Evolutionary conservation across 2,888 invertebrate species (phyloP).

Genomic region (Hypomecis punctinalis): DNA sequence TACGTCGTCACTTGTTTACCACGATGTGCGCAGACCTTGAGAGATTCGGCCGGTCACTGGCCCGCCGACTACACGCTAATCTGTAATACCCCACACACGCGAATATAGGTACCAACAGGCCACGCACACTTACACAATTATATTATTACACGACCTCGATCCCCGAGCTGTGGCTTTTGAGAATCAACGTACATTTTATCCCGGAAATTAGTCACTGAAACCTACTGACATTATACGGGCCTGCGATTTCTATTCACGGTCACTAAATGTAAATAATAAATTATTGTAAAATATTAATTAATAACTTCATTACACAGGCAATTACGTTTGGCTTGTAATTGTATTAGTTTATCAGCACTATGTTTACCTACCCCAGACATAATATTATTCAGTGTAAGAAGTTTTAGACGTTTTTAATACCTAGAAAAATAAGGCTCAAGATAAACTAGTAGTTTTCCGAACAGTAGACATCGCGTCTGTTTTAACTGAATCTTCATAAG

Average conservation of each 20-base stretch:
- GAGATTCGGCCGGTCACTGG: slow-evolving; percentile 83
- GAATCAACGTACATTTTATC: slow-evolving; percentile 53
- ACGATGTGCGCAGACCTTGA: slow-evolving; percentile 80
- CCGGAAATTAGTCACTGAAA: slow-evolving; percentile 59
- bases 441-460: too few relatives aligned
- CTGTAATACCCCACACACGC: slow-evolving; percentile 24
- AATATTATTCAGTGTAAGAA: too few relatives aligned
- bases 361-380: background rate
- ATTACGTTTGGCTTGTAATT: background rate
- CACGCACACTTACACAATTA: slow-evolving; percentile 22
- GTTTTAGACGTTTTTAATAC: too few relatives aligned
- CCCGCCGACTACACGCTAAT: slow-evolving; percentile 50
- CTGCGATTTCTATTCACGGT: slow-evolving; percentile 9
- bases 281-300: background rate
- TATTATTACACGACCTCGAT: slow-evolving; percentile 50
- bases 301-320: background rate
- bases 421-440: too few relatives aligned
- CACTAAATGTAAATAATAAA: slow-evolving; percentile 5
- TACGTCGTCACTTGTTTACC: slow-evolving; percentile 78
- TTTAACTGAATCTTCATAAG: too few relatives aligned
- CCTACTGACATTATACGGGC: slow-evolving; percentile 40
- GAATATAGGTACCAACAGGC: slow-evolving; percentile 6
- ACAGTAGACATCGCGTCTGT: too few relatives aligned
- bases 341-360: background rate
- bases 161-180: slow-evolving; percentile 52